Evolutionary conservation across 1,140 invertebrate genomes (phyloP).

Genomic region (Drosophila nasuta): DNA sequence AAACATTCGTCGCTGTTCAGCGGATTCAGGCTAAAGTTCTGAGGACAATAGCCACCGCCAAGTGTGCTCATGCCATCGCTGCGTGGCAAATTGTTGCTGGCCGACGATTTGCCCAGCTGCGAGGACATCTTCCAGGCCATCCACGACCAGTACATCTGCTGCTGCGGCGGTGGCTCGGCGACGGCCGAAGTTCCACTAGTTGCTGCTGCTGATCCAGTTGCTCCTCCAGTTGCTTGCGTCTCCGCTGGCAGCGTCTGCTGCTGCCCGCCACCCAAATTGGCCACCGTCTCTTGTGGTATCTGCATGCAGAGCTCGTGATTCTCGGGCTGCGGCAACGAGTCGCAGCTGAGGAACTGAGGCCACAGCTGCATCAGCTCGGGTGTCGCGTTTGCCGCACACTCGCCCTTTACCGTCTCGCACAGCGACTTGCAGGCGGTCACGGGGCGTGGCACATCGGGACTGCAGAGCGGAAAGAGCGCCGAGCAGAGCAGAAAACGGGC

Average conservation of each 20-base stretch:
- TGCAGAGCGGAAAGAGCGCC: constrained; percentile 96
- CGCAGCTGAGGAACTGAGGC: constrained; percentile 92
- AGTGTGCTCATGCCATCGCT: background rate
- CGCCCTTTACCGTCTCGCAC: constrained; percentile 91
- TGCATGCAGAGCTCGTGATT: constrained; percentile 87
- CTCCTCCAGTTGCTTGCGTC: too few relatives aligned
- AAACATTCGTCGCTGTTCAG: constrained; percentile 85
- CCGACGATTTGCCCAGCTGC: constrained; percentile 47
- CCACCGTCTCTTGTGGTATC: constrained; percentile 76
- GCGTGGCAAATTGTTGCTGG: constrained; percentile 12
- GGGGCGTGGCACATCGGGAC: constrained; percentile 92
- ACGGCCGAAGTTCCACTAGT: background rate
- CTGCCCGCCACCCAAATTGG: background rate
- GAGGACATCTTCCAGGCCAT: constrained; percentile 62
- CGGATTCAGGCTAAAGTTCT: constrained; percentile 74
- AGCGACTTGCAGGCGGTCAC: constrained; percentile 95
- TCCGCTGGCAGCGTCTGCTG: background rate
- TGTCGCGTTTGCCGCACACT: constrained; percentile 88
- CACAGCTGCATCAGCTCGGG: constrained; percentile 89
- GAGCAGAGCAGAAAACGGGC: constrained; percentile 96
- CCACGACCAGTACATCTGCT: constrained; percentile 73
- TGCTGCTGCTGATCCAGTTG: background rate
- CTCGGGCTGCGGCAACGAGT: constrained; percentile 86
- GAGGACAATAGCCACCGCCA: constrained; percentile 57
- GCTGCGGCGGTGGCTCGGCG: constrained; percentile 24